Evolutionary conservation across 2,113 vertebrate species (phyloP).

Genomic region (Microcebus griseorufus): DNA sequence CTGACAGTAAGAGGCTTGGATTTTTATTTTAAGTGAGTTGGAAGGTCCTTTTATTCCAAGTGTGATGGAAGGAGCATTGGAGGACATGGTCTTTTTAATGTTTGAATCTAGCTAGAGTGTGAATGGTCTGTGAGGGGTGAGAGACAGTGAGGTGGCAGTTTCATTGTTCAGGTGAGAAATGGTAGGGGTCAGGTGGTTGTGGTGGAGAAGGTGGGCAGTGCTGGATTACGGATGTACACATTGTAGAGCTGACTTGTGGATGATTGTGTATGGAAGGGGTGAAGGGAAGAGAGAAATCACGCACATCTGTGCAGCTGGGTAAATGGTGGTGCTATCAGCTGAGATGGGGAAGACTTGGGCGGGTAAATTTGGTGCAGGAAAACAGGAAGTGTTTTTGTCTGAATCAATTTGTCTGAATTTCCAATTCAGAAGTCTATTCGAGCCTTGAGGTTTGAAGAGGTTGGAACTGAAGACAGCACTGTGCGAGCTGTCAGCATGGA

Average conservation of each 20-base stretch:
- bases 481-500: not conserved
- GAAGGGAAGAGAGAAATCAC: not conserved
- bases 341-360: not conserved
- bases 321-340: not conserved
- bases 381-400: not conserved
- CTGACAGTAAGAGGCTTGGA: not conserved
- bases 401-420: slow-evolving; percentile 24
- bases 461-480: not conserved
- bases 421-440: slow-evolving; percentile 26
- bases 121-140: not conserved
- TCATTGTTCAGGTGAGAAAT: not conserved
- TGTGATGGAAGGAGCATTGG: not conserved
- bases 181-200: not conserved
- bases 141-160: not conserved
- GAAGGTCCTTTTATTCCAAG: not conserved
- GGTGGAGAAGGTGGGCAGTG: not conserved
- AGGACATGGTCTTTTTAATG: not conserved
- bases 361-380: not conserved
- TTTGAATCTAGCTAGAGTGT: not conserved
- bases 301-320: not conserved
- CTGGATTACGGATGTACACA: not conserved
- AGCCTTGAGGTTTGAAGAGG: not conserved
- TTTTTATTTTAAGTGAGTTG: not conserved
- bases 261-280: not conserved
- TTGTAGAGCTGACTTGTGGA: not conserved